Conservation (phyloP, 2,113 vertebrate genomes). For the Eurypyga helias region DNA sequence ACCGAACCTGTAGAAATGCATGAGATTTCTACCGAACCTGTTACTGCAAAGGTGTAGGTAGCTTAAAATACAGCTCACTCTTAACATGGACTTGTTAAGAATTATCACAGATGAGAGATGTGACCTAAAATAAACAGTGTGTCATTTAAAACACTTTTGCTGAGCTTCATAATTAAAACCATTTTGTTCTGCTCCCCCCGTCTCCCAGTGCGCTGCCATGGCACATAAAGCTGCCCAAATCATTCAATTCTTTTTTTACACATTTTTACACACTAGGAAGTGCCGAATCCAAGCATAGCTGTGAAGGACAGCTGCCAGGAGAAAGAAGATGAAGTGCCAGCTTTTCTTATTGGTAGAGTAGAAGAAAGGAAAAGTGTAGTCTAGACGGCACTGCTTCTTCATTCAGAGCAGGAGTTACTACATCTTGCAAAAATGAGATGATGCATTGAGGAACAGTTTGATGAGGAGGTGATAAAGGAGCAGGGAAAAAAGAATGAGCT, state of each 20-base stretch:
- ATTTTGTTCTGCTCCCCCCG: background rate
- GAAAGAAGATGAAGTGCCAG: background rate
- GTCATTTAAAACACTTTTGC: background rate
- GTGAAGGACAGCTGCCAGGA: background rate
- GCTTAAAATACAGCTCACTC: background rate
- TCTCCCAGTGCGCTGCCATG: background rate
- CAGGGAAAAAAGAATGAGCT: background rate
- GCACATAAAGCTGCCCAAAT: background rate
- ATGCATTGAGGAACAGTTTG: background rate
- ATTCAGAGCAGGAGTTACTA: background rate
- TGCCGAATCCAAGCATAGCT: background rate
- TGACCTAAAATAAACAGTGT: background rate
- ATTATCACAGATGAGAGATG: background rate
- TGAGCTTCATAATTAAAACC: background rate
- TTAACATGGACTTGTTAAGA: background rate
- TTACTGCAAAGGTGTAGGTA: background rate
- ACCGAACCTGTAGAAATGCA: too few relatives aligned
- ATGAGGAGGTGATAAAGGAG: background rate
- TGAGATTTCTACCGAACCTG: background rate
- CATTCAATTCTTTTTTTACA: background rate
- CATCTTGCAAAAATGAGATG: rapidly evolving
- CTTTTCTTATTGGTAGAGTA: background rate
- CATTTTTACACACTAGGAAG: background rate
- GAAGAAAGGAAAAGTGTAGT: background rate
- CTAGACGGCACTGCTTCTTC: background rate